Evolutionary conservation across 2,797 vertebrate species (phyloP), one percentile per base, ranked within the genome.

Genomic region (Characodon lateralis): DNA sequence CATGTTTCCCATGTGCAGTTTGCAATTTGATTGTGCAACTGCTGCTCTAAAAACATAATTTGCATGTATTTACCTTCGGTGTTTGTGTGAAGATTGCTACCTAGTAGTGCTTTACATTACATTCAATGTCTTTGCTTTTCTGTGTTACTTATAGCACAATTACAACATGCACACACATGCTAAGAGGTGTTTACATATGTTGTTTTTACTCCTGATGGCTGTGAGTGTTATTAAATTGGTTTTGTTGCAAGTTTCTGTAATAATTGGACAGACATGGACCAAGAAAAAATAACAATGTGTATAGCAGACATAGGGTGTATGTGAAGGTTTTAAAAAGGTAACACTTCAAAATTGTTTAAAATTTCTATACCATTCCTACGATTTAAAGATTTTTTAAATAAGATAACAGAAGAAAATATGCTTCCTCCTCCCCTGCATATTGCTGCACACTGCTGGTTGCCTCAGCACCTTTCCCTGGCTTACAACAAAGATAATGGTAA

Each of bases 1-100:
- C 76, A 74, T 77, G 68, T 79, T 80, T 83, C 61, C n/a, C 43
- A 71, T 81, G 22, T 22, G 24, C 53, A 55, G 6, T 22, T 24
- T 55, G 53, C 7, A 55, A 55, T 55, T 55, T 24, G 20, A 55
- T 22, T 55, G 20, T 22, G 14, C 16, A 51, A 55, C 53, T 55
- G 53, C 53, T 55, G 20, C 20, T 55, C 24, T 24, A 20, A 55
- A 55, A 55, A 55, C 53, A 55, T 22, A 55, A 24, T 22, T 22
- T 55, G 20, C 20, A 55, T 18, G 7, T 24, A 6, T 55, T 22
- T 55, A 18, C 35, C 35, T 22, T 24, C 20, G 24, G 20, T 55
- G 24, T 22, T 55, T 24, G 53, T 55, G 18, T 53, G 20, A 55
- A 55, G 53, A 55, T 24, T 22, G 22, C 53, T 12, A 24, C 18